phyloP scores from a whole-genome alignment of 1,140 invertebrate genomes.

The Drosophila leontia region DNA sequence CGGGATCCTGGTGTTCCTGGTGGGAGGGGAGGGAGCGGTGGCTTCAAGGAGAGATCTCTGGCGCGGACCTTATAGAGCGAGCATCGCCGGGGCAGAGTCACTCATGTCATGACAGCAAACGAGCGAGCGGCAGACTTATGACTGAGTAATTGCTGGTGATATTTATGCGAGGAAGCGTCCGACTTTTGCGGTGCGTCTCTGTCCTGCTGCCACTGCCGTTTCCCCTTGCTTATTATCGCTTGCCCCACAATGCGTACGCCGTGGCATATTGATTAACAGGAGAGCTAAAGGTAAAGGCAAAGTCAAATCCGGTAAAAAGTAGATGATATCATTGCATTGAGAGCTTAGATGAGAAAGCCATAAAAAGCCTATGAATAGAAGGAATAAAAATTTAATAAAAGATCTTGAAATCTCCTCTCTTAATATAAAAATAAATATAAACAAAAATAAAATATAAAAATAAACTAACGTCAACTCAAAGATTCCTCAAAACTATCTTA shows the following conservation, averaged over 20 bases:
- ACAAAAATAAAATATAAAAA: not conserved
- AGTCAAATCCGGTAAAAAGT: too few species aligned
- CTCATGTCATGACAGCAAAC: slow-evolving; percentile 83
- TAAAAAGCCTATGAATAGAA: not conserved
- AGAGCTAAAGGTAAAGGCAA: too few species aligned
- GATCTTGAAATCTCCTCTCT: not conserved
- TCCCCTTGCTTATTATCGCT: slow-evolving; percentile 64
- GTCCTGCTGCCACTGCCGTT: slow-evolving; percentile 3
- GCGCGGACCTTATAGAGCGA: slow-evolving; percentile 75
- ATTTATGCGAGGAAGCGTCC: slow-evolving; percentile 85
- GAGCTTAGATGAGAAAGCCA: too few species aligned
- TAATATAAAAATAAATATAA: too few species aligned
- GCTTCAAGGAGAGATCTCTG: slow-evolving; percentile 68
- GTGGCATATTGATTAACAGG: slow-evolving; percentile 58
- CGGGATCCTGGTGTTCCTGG: not conserved
- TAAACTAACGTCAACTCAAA: not conserved
- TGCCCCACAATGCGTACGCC: slow-evolving; percentile 55
- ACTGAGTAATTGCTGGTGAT: slow-evolving; percentile 85
- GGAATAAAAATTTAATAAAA: not conserved
- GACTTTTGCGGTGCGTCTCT: slow-evolving; percentile 41
- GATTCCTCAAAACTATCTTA: not conserved
- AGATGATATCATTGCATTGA: too few species aligned
- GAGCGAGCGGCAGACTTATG: slow-evolving; percentile 84
- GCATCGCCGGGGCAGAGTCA: slow-evolving; percentile 71
- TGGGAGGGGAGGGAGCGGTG: not conserved